Base-by-base conservation (phyloP, 2,797 vertebrate genomes). In the Vespertilio murinus region DNA sequence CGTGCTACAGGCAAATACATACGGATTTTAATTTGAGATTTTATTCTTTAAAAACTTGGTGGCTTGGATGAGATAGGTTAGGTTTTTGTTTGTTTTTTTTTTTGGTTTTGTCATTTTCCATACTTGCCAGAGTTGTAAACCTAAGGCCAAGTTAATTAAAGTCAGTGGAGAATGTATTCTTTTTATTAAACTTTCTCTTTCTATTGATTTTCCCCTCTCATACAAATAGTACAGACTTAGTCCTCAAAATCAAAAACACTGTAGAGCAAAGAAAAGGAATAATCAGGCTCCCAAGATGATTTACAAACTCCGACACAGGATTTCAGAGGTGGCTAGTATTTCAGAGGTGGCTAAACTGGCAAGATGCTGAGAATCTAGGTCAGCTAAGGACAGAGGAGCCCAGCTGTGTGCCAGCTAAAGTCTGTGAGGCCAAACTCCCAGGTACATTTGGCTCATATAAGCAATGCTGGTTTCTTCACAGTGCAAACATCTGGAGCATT, bases 181-280 rank as follows among this genome's bases (percentile, higher is more conserved):
- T 96, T 93, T 96, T 93, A 96, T 97, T 97, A 96, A 92, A 97
- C 78, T 95, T 97, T 70, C 54, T 96, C 70, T 94, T 74, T 92
- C 52, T 93, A 90, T 93, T 95, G 56, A 59, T 95, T 88, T 96
- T 88, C 84, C 25, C 90, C 65, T 93, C 54, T 91, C 67, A 92
- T 96, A 95, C 87, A 95, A 96, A 93, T 87, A 95, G 87, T 49
- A 79, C 16, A 73, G 61, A 88, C 13, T 47, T 96, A 74, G 92
- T 87, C 96, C 64, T 88, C 89, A 95, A 97, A 97, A 80, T 75
- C 86, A 69, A 33, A 47, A 75, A 54, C 25, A 95, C 69, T 65
- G 38, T 40, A 93, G 30, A 94, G 64, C 49, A 96, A 92, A 91
- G 82, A 93, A 96, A 87, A 59, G 33, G 14, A 81, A 91, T 96